phyloP scores from a whole-genome alignment of 2,888 invertebrate species.

The Papilio protenor region DNA sequence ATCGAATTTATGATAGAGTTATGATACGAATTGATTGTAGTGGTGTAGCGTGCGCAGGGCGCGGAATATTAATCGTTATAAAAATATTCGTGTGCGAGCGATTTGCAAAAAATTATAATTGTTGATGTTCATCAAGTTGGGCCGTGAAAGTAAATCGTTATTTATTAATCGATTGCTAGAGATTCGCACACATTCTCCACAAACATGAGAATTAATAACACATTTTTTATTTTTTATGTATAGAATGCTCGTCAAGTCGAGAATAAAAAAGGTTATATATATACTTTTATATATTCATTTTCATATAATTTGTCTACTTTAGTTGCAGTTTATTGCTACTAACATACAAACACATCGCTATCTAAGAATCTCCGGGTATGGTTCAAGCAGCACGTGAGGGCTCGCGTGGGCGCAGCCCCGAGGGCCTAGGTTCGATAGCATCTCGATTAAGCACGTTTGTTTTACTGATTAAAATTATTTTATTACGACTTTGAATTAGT shows the following conservation, averaged over 20 bases:
- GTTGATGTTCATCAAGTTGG: conserved; percentile 49
- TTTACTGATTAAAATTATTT: conserved; percentile 37
- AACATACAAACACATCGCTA: conserved; percentile 8
- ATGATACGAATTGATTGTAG: background rate
- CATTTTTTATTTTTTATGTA: conserved; percentile 54
- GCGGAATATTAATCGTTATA: conserved; percentile 48
- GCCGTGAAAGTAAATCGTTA: conserved; percentile 53
- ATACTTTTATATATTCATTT: too few species aligned
- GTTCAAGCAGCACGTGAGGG: background rate
- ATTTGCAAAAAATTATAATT: conserved; percentile 56
- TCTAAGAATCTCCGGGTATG: conserved; percentile 16
- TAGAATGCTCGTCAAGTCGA: conserved; percentile 69
- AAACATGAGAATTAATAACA: conserved; percentile 52
- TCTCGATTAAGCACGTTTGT: conserved; percentile 26
- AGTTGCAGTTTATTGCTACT: background rate
- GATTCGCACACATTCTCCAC: conserved; percentile 58
- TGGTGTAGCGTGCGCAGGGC: background rate
- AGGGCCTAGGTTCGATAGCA: conserved; percentile 28
- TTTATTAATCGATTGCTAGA: conserved; percentile 57
- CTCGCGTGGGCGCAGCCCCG: conserved; percentile 27
- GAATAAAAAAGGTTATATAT: conserved; percentile 32
- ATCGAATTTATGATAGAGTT: conserved; percentile 9
- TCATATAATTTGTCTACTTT: background rate
- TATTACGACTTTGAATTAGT: conserved; percentile 13
- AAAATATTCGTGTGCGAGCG: conserved; percentile 50